Evolutionary conservation across 2,888 invertebrate species (phyloP), one percentile per base, ranked within the genome.

Genomic region (Habroteleia sp.): DNA sequence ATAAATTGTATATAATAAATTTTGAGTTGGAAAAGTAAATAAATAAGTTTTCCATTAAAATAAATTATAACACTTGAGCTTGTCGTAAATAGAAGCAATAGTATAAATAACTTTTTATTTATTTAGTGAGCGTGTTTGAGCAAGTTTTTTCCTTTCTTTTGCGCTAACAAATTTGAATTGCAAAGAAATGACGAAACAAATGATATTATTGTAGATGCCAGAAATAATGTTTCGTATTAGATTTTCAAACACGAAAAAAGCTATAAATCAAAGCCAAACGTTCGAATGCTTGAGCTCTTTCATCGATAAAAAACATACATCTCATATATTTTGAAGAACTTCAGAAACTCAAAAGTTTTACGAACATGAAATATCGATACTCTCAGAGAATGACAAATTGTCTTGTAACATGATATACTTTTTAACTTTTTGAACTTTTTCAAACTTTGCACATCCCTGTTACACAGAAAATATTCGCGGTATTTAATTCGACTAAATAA

Each of bases 251-350:
- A 58, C 50, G 44, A 58, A 58, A 65, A 65, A 58, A 8, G 14
- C 20, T 50, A 58, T 72, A 72, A 72, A 72, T 72, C 72, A 72
- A 35, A 63, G 37, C 42, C 48, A n/a, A 56, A 41, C 42, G 54
- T 60, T 69, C 44, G 14, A 44, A 54, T 6, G 13, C 27, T 46
- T 37, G 37, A 39, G 31, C 20, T 68, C 10, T 20, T 41, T 33
- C 41, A 27, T 68, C 54, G 62, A 54, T 52, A 65, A 72, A 71
- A 72, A 58, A 56, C 63, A 65, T 58, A 72, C 42, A 50, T 72
- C 72, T 72, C 65, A 50, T 65, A 63, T 63, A 50, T 63, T 65
- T 72, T 58, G 58, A 72, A 65, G 58, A 58, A 72, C 63, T 65
- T 35, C 41, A 42, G 25, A 66, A 73, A 52, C 65, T 66, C 44